Conservation (phyloP, 2,797 vertebrate genomes). For the Gymnothorax javanicus region DNA sequence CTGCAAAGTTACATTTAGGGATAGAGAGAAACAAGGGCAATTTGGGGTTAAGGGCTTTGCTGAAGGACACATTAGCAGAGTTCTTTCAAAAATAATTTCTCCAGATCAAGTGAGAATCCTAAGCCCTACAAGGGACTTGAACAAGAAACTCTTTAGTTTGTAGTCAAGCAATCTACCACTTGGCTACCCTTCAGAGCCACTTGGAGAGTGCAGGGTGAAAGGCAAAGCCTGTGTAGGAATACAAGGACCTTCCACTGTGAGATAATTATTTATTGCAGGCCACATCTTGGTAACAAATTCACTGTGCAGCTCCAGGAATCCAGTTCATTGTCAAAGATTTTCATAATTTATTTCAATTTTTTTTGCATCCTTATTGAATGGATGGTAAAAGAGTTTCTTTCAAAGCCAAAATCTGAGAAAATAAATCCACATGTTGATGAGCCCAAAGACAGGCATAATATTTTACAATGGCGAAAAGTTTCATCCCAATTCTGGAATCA, state of each 20-base stretch:
- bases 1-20: no score
- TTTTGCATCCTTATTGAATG: neutral
- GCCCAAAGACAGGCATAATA: neutral
- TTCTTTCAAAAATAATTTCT: no score
- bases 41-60: no score
- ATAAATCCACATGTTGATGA: neutral
- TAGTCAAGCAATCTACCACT: no score
- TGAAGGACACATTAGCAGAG: no score
- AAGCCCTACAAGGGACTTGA: no score
- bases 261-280: constrained; percentile 1
- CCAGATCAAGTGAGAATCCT: no score
- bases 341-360: neutral
- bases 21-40: no score
- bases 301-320: neutral
- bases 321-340: neutral
- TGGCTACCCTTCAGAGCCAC: no score
- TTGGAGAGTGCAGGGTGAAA: constrained; percentile 19
- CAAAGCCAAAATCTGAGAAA: neutral
- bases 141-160: no score
- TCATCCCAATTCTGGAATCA: neutral
- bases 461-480: neutral
- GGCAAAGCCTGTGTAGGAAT: neutral
- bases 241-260: neutral
- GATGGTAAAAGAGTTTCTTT: neutral
- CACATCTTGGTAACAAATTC: neutral